Conservation (phyloP, 2,888 invertebrate genomes). For the Lymantria monacha region DNA sequence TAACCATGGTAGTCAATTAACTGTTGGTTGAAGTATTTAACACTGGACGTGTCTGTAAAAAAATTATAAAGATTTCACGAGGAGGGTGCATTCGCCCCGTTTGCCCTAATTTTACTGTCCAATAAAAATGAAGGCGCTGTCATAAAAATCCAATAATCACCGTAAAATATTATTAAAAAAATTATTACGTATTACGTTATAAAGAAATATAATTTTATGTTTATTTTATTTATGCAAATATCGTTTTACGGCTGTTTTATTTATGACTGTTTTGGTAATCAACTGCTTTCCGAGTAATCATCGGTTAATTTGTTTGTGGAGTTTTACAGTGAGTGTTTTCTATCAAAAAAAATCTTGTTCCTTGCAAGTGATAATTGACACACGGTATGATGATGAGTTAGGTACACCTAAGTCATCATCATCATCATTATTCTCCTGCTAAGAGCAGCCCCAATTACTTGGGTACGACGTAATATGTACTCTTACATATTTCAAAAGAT, state of each 20-base stretch:
- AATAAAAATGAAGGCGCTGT: slow-evolving; percentile 25
- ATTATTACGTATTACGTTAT: slow-evolving; percentile 8
- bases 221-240: slow-evolving; percentile 15
- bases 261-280: slow-evolving; percentile 39
- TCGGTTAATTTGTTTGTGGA: background rate
- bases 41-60: too few species aligned
- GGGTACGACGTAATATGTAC: too few species aligned
- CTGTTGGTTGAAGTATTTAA: too few species aligned
- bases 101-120: slow-evolving; percentile 29
- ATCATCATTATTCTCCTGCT: too few species aligned
- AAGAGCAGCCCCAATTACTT: too few species aligned
- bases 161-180: slow-evolving; percentile 26
- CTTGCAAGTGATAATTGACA: too few species aligned
- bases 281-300: background rate
- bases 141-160: slow-evolving; percentile 33
- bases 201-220: slow-evolving; percentile 27
- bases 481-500: too few species aligned
- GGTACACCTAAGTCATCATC: too few species aligned
- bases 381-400: too few species aligned
- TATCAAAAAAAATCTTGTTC: too few species aligned
- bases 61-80: background rate
- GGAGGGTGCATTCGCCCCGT: slow-evolving; percentile 20
- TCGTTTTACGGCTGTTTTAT: background rate
- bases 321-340: too few species aligned
- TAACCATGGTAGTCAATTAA: too few species aligned